Percentiles rank a stretch among this genome's conserved stretches.
phyloP scores from a whole-genome alignment of 2,113 vertebrate species.

The Serinus canaria region DNA sequence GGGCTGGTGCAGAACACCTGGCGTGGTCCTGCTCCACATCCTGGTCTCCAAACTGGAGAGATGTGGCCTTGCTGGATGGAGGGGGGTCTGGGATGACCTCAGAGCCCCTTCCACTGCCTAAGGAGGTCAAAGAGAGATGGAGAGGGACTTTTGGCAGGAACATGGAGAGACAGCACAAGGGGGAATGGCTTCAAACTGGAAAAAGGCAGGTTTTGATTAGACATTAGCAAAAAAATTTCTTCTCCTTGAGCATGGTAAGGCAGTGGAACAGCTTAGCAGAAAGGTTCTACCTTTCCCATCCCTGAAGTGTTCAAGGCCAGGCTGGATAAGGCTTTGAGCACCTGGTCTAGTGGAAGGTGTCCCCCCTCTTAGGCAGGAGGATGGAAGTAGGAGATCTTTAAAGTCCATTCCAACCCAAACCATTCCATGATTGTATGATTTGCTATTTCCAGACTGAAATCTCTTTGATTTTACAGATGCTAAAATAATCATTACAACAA shows the following conservation, averaged over 20 bases:
- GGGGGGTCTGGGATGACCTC: not conserved
- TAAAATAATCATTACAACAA: not conserved
- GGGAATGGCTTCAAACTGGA: not conserved
- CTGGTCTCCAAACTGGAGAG: not conserved
- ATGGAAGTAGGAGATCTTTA: not conserved
- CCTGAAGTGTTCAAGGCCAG: too few relatives aligned
- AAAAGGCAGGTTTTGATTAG: not conserved
- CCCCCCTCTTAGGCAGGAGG: not conserved
- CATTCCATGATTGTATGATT: not conserved
- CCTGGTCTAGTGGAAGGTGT: not conserved
- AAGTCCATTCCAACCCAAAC: not conserved
- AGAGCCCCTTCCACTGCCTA: too few relatives aligned
- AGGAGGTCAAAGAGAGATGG: not conserved
- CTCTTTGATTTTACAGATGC: not conserved
- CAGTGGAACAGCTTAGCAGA: not conserved
- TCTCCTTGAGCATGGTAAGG: not conserved
- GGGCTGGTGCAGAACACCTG: not conserved
- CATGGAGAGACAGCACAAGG: not conserved
- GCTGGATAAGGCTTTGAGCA: not conserved
- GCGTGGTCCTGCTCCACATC: not conserved
- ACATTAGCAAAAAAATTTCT: not conserved
- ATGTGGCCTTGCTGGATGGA: not conserved
- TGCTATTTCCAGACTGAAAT: not conserved
- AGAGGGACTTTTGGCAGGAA: not conserved
- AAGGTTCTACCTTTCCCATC: not conserved